Percentiles rank a stretch among this genome's conserved stretches.
Conservation (phyloP, 64 coral and sea anemone species). For the Montipora foliosa region DNA sequence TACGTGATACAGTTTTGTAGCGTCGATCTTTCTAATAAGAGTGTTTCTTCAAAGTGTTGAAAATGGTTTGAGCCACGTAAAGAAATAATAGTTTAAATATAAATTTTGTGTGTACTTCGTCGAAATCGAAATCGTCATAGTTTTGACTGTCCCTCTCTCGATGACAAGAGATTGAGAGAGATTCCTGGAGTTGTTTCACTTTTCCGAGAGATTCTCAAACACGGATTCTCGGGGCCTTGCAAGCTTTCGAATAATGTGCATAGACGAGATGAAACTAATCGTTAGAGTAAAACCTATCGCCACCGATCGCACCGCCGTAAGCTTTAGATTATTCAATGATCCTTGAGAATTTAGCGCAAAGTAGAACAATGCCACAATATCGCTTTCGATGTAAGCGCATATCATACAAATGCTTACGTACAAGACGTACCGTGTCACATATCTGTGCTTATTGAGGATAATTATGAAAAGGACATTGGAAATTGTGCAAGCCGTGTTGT, state of each 20-base stretch:
- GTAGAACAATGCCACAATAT: not conserved
- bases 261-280: not conserved
- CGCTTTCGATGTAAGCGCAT: not conserved
- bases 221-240: not conserved
- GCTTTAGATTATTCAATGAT: not conserved
- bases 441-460: not conserved
- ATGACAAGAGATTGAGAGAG: too few relatives aligned
- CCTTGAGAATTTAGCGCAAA: not conserved
- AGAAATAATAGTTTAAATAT: too few relatives aligned
- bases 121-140: too few relatives aligned
- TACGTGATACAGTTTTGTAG: too few relatives aligned
- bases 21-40: too few relatives aligned
- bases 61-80: too few relatives aligned
- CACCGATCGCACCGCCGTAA: not conserved
- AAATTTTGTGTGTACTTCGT: too few relatives aligned
- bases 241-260: not conserved
- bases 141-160: too few relatives aligned
- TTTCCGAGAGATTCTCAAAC: not conserved
- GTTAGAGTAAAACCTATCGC: not conserved
- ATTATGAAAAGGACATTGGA: not conserved
- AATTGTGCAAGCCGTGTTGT: not conserved
- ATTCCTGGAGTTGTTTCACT: not conserved
- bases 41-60: too few relatives aligned
- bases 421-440: not conserved
- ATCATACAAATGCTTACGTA: not conserved